Conservation (phyloP, 2,797 vertebrate species). For the Nannoperca obscura region DNA sequence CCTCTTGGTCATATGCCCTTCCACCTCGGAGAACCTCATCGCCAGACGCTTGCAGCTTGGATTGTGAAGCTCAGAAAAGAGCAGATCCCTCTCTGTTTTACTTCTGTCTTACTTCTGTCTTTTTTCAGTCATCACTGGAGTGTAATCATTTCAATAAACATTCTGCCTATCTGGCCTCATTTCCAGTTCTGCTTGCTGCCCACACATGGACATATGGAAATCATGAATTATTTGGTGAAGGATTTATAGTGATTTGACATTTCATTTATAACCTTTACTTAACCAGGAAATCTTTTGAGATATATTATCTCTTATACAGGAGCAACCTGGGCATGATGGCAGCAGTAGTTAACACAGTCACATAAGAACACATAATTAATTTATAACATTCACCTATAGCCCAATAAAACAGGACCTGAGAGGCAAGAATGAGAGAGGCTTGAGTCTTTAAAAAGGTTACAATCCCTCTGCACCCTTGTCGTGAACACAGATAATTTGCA, state of each 20-base stretch:
- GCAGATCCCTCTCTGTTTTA: constrained; percentile 24
- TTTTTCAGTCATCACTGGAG: constrained; percentile 37
- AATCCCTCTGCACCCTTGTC: neutral
- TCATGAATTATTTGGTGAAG: constrained; percentile 2
- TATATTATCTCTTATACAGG: neutral
- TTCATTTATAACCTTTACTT: constrained; percentile 15
- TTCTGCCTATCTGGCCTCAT: constrained; percentile 41
- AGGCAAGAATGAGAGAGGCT: neutral
- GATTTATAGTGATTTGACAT: neutral
- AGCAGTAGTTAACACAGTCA: constrained; percentile 1
- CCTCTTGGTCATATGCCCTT: constrained; percentile 17
- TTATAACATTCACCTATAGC: neutral
- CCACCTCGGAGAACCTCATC: constrained; percentile 19
- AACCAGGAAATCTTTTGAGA: constrained; percentile 12
- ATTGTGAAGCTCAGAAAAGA: constrained; percentile 32
- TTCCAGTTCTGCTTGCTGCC: constrained; percentile 43
- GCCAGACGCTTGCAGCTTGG: constrained; percentile 28
- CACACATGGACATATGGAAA: constrained; percentile 32
- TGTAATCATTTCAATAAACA: constrained; percentile 70
- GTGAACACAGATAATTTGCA: neutral
- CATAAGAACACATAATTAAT: constrained; percentile 1
- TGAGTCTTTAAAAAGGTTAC: neutral
- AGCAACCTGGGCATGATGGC: constrained; percentile 1
- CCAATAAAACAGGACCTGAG: neutral
- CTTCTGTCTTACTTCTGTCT: constrained; percentile 8